These are phyloP conservation scores for Schizotus pectinicornis DNA, from an alignment of 2,888 invertebrate genomes.

Conservation along the genomic window DNA sequence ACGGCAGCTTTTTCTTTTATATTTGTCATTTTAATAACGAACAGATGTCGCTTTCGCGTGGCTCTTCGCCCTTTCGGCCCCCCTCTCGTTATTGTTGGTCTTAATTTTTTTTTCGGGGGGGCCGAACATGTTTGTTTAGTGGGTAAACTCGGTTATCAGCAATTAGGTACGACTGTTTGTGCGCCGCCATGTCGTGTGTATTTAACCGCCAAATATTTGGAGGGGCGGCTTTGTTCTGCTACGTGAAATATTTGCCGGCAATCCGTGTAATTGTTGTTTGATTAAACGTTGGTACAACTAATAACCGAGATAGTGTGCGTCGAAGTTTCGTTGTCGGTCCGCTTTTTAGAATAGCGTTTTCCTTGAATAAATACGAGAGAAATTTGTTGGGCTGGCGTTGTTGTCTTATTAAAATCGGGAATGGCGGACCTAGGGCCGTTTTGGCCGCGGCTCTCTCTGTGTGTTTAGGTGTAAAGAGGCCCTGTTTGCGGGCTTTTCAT, in stretches of 20 bases:
- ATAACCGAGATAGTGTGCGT: too few relatives aligned
- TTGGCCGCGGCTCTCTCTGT: too few relatives aligned
- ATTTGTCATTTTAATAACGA: constrained; percentile 10
- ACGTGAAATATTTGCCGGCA: constrained; percentile 19
- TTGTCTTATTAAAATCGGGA: background rate
- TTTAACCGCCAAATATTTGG: constrained; percentile 23
- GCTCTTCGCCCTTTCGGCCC: background rate
- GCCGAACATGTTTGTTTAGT: too few relatives aligned
- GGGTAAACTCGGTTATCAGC: background rate
- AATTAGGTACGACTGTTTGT: constrained; percentile 14
- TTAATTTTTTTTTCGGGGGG: background rate
- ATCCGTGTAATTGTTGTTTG: constrained; percentile 20
- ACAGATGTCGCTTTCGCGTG: background rate
- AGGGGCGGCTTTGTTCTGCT: constrained; percentile 14
- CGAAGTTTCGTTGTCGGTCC: too few relatives aligned
- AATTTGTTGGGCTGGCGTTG: background rate
- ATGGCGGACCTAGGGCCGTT: too few relatives aligned
- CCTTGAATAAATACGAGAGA: too few relatives aligned
- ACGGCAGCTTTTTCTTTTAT: background rate
- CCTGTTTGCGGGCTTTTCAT: constrained; percentile 7
- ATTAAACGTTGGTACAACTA: constrained; percentile 14
- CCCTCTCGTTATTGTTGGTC: background rate
- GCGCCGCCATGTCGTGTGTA: constrained; percentile 3
- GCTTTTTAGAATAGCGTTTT: too few relatives aligned
- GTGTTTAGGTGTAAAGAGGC: background rate